Base-by-base conservation (phyloP, 2,888 invertebrate genomes). In the Clitarchus hookeri region DNA sequence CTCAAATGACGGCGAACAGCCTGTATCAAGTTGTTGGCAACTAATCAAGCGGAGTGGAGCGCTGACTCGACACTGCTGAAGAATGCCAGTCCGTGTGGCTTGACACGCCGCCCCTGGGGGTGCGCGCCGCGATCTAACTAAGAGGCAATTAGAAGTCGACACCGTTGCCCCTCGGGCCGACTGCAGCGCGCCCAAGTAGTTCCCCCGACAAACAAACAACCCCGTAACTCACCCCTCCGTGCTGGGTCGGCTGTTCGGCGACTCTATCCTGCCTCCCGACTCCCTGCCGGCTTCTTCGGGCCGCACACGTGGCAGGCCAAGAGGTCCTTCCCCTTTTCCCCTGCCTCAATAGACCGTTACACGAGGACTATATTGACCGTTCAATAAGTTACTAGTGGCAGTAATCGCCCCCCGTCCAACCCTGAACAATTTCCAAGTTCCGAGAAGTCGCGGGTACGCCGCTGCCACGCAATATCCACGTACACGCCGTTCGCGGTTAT, bases 111-210 rank as follows among this genome's bases (percentile, higher is more conserved):
- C 6, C 65, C 65, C n/a, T 65, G 8, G 65, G 65, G 65, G 19
- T 9, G 0, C 8, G 65, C 8, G 23, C 65, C 65, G 65, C 65
- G 65, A 65, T 65, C 65, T 65, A 65, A 65, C 16, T 65, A 65
- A 65, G 65, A 65, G 65, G 65, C 65, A 65, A 65, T 65, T 65
- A 65, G 65, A 65, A 65, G 65, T 65, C 65, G 8, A 65, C 65
- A 65, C 65, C 65, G 65, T 23, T 23, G 65, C 65, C 48, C 48
- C 12, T 13, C 23, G 65, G 65, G n/a, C 65, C 65, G n/a, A 65
- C 65, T 65, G 65, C 65, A n/a, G 65, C 65, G 65, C 65, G 65
- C 65, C 16, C 65, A 8, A n/a, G 65, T 65, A 19, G 65, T 23
- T 65, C 19, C 65, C 36, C 65, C n/a, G 65, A 23, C 65, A 65